A percentile compares a stretch with the other conserved stretches of the same genome.
Conservation (phyloP, 2,113 vertebrate genomes). For the Actinemys pallida region DNA sequence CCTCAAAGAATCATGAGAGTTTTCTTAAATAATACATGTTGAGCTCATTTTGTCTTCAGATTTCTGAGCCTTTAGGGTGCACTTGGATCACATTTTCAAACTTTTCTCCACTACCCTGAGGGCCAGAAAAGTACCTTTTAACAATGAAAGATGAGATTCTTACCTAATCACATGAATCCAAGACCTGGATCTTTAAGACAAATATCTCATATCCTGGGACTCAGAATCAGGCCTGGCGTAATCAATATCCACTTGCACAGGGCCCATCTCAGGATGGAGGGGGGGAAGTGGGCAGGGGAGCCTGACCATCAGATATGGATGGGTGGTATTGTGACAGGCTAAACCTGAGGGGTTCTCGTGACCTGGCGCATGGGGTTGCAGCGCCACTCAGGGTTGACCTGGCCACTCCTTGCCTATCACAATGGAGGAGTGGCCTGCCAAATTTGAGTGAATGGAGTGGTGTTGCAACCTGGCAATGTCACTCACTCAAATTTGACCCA, state of each 20-base stretch:
- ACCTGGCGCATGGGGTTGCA: neutral
- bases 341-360: neutral
- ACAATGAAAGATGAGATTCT: neutral
- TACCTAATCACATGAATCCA: neutral
- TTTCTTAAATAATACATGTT: neutral
- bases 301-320: neutral
- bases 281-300: no score
- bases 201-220: neutral
- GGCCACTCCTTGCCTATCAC: no score
- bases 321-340: neutral
- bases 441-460: neutral
- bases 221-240: neutral
- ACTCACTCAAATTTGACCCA: neutral
- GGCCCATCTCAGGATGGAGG: neutral
- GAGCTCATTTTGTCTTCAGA: rapidly evolving
- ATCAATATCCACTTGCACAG: neutral
- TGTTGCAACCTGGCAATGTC: neutral
- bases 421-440: neutral
- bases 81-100: neutral
- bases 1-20: neutral
- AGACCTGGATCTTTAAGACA: neutral
- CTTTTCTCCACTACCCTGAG: neutral
- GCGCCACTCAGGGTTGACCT: neutral
- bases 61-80: neutral
- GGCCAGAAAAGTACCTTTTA: neutral